A percentile compares a stretch with the other conserved stretches of the same genome.
Conservation (phyloP, 2,113 vertebrate species). For the Ptilonorhynchus violaceus region DNA sequence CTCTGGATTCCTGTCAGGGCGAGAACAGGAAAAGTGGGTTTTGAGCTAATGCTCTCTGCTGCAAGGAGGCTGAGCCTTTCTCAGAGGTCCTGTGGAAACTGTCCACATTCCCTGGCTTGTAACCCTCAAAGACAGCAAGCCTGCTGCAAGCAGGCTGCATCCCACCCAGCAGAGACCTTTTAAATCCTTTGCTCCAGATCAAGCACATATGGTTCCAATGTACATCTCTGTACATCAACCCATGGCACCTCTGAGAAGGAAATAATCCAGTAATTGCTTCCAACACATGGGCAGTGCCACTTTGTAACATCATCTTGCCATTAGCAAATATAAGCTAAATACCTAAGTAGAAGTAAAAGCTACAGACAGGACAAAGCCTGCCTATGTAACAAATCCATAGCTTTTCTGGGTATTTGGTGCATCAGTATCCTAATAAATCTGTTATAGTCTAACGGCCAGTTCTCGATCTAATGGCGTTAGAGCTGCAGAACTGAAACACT, state of each 20-base stretch:
- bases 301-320: neutral
- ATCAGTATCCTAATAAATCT: neutral
- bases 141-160: neutral
- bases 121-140: neutral
- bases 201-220: neutral
- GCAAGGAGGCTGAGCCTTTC: neutral
- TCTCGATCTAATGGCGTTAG: neutral
- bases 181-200: neutral
- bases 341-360: neutral
- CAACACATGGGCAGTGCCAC: neutral
- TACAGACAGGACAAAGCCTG: neutral
- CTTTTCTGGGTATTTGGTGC: neutral
- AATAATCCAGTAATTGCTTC: neutral
- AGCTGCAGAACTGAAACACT: neutral
- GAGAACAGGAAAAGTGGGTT: neutral
- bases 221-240: neutral
- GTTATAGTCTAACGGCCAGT: neutral
- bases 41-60: neutral
- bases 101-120: accelerated
- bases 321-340: neutral
- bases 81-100: neutral
- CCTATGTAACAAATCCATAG: neutral
- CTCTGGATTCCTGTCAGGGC: neutral
- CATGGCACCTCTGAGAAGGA: neutral
- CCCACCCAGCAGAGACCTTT: neutral